These are phyloP conservation scores for Triplophysa rosa DNA, from an alignment of 2,113 vertebrate genomes.

Conservation along the genomic window DNA sequence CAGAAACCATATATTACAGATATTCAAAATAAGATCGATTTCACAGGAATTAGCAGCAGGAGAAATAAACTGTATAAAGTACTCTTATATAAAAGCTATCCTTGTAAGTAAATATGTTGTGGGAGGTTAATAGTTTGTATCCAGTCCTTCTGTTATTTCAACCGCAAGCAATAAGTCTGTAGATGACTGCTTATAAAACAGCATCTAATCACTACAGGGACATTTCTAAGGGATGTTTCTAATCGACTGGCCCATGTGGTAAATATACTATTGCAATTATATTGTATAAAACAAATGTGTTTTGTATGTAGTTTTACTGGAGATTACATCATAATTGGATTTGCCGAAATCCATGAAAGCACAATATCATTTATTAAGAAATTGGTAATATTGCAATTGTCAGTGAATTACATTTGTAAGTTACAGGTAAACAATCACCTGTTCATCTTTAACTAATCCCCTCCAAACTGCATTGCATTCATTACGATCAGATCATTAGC, in stretches of 20 bases:
- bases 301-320: not conserved
- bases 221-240: not conserved
- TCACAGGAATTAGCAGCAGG: no score
- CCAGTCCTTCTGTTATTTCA: not conserved
- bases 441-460: no score
- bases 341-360: no score
- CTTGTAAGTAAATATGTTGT: not conserved
- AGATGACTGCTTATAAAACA: not conserved
- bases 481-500: not conserved
- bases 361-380: no score
- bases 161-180: not conserved
- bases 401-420: no score
- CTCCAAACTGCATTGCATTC: no score
- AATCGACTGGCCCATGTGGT: not conserved
- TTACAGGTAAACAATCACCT: not conserved
- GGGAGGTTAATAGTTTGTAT: no score
- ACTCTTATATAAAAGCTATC: not conserved
- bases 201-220: not conserved
- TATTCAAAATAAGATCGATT: not conserved
- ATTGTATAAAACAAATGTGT: not conserved
- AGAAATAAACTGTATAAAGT: not conserved
- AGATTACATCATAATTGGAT: no score
- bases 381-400: no score
- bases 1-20: no score
- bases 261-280: not conserved